phyloP scores from a whole-genome alignment of 2,797 vertebrate species.

The Aphelocoma californica region DNA sequence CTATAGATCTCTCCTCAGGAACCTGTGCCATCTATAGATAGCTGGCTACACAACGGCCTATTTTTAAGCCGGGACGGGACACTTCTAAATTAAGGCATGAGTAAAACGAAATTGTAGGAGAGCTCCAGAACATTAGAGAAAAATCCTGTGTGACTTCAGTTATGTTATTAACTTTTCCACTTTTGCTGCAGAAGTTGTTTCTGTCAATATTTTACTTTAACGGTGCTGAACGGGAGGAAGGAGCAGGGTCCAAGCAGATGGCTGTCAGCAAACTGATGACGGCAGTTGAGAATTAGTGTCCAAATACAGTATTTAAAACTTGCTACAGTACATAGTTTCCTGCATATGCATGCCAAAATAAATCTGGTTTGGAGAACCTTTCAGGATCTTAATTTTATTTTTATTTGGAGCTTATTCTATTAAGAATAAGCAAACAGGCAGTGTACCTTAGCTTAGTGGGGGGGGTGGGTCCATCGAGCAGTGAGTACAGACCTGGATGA shows the following conservation, averaged over 20 bases:
- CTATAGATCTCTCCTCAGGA: background rate
- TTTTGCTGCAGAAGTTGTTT: slow-evolving; percentile 69
- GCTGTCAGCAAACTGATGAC: slow-evolving; percentile 78
- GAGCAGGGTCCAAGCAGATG: slow-evolving; percentile 78
- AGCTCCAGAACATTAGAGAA: slow-evolving; percentile 47
- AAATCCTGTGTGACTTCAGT: slow-evolving; percentile 52
- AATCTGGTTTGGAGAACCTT: slow-evolving; percentile 76
- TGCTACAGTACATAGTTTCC: slow-evolving; percentile 76
- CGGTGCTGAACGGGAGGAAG: slow-evolving; percentile 69
- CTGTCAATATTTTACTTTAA: slow-evolving; percentile 73
- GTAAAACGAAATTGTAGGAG: slow-evolving; percentile 46
- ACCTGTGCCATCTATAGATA: slow-evolving; percentile 52
- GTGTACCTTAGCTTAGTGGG: background rate
- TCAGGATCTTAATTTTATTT: slow-evolving; percentile 66
- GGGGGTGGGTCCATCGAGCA: background rate
- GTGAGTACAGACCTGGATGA: background rate
- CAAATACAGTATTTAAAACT: slow-evolving; percentile 78
- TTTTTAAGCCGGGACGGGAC: slow-evolving; percentile 40
- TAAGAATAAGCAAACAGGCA: slow-evolving; percentile 40
- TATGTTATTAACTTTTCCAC: slow-evolving; percentile 63
- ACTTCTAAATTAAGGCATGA: slow-evolving; percentile 41
- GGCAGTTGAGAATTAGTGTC: slow-evolving; percentile 76
- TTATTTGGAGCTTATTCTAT: slow-evolving; percentile 66
- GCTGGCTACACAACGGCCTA: slow-evolving; percentile 3
- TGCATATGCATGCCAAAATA: slow-evolving; percentile 75